phyloP scores from a whole-genome alignment of 2,888 invertebrate genomes.

The Cantharis rustica region DNA sequence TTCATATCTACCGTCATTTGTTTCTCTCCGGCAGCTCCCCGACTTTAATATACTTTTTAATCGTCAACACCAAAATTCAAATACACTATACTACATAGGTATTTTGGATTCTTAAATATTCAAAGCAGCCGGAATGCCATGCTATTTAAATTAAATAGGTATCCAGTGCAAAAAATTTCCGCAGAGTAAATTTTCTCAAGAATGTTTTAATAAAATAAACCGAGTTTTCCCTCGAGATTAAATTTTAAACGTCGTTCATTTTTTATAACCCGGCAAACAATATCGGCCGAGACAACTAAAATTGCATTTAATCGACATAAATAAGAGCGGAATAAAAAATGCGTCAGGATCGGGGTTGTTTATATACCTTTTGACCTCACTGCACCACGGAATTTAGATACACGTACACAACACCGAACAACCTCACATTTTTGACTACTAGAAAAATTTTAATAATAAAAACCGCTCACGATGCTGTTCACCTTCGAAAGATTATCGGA shows the following conservation, averaged over 20 bases:
- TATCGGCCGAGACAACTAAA: too few relatives aligned
- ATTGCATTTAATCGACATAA: not conserved
- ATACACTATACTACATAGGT: too few relatives aligned
- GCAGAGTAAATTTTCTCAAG: not conserved
- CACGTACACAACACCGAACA: not conserved
- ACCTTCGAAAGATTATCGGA: slow-evolving; percentile 17
- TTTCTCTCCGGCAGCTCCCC: not conserved
- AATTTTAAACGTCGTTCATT: not conserved
- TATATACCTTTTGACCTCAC: not conserved
- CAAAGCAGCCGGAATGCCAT: not conserved
- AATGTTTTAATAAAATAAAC: not conserved
- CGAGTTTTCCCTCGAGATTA: not conserved
- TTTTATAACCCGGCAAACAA: too few relatives aligned
- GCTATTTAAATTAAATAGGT: not conserved
- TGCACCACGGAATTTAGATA: not conserved
- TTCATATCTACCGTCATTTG: not conserved
- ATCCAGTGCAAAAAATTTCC: not conserved
- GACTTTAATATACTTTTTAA: not conserved
- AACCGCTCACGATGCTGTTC: slow-evolving; percentile 19
- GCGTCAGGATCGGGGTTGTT: not conserved
- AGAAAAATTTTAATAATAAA: not conserved
- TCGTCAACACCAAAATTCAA: too few relatives aligned
- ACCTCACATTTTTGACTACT: not conserved
- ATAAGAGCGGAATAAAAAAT: not conserved
- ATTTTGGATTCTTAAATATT: not conserved